These are phyloP conservation scores for Teleogryllus occipitalis DNA, from an alignment of 1,140 invertebrate genomes.

Conservation along the genomic window DNA sequence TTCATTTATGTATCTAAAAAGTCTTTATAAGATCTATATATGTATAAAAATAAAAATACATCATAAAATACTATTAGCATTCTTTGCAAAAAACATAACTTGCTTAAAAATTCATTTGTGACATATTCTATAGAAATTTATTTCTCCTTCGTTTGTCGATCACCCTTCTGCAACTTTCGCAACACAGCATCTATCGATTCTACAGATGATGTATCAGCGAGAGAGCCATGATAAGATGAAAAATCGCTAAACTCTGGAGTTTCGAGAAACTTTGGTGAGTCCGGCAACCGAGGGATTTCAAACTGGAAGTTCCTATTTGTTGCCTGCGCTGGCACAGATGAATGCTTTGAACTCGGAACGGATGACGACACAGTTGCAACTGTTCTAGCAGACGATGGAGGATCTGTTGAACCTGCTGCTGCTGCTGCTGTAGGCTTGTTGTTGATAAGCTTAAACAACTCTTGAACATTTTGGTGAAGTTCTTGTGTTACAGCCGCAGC, in stretches of 20 bases:
- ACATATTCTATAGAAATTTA: background rate
- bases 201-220: background rate
- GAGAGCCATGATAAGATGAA: background rate
- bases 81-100: background rate
- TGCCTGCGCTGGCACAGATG: too few relatives aligned
- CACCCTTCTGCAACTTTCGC: background rate
- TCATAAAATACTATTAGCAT: background rate
- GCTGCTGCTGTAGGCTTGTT: background rate
- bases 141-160: background rate
- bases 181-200: background rate
- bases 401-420: too few relatives aligned
- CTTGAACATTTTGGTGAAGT: background rate
- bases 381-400: too few relatives aligned
- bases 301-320: background rate
- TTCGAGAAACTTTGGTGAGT: background rate
- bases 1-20: too few relatives aligned
- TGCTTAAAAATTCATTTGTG: background rate
- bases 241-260: background rate
- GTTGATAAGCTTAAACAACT: background rate
- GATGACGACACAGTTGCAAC: too few relatives aligned
- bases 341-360: too few relatives aligned
- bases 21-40: too few relatives aligned
- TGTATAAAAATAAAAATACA: background rate
- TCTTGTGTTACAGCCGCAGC: background rate
- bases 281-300: background rate